A percentile compares a stretch with the other conserved stretches of the same genome.
These are phyloP conservation scores for Caenorhabditis latens DNA, from an alignment of 1,140 invertebrate species.

Conservation along the genomic window DNA sequence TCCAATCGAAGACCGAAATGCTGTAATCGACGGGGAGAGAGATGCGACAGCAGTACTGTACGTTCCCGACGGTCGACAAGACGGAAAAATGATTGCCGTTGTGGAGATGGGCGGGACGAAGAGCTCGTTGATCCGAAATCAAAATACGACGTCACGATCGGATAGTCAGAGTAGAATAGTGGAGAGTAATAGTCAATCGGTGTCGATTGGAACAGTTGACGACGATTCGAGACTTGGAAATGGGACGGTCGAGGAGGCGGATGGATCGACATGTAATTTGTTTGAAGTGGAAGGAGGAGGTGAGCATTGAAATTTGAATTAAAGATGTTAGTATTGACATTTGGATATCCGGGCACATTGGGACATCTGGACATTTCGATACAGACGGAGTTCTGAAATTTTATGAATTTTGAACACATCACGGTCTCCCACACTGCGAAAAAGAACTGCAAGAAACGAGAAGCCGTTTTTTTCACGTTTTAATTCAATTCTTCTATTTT, in stretches of 20 bases:
- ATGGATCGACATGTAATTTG: conserved; percentile 42
- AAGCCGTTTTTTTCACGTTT: no score
- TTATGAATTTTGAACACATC: no score
- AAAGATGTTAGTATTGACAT: neutral
- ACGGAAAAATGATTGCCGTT: neutral
- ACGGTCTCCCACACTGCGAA: no score
- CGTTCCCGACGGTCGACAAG: neutral
- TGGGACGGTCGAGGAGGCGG: neutral
- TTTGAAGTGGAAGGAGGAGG: conserved; percentile 8
- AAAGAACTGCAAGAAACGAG: no score
- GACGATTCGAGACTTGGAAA: neutral
- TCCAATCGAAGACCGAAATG: neutral
- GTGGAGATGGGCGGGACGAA: neutral
- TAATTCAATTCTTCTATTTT: no score
- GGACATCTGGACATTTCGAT: no score
- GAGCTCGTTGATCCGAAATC: neutral
- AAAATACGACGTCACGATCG: neutral
- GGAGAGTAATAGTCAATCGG: neutral
- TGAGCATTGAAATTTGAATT: neutral
- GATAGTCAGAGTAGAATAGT: neutral
- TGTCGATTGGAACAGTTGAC: neutral
- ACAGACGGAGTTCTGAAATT: no score
- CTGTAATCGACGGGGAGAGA: neutral
- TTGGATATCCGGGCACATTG: no score
- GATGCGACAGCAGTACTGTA: neutral